phyloP scores from a whole-genome alignment of 2,113 vertebrate genomes.

The Epinephelus lanceolatus region DNA sequence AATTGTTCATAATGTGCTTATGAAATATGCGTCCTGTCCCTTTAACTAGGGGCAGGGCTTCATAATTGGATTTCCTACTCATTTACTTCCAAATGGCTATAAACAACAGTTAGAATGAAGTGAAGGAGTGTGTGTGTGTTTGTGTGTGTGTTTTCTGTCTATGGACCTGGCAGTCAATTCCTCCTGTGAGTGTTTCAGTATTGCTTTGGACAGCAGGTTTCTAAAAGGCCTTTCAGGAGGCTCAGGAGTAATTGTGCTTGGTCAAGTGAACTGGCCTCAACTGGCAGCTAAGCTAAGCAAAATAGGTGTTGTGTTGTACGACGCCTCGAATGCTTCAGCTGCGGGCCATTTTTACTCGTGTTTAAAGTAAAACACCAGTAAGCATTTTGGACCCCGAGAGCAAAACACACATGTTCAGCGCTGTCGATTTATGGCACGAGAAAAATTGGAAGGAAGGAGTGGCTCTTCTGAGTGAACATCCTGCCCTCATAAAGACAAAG shows the following conservation, averaged over 20 bases:
- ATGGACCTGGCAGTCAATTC: conserved; percentile 75
- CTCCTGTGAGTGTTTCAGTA: conserved; percentile 80
- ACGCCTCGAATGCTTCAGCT: conserved; percentile 36
- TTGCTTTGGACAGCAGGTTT: conserved; percentile 85
- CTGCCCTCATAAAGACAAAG: conserved; percentile 30
- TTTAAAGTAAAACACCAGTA: conserved; percentile 34
- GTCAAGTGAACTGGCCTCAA: conserved; percentile 81
- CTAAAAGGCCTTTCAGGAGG: conserved; percentile 83
- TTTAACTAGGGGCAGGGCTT: conserved; percentile 78
- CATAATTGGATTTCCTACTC: conserved; percentile 82
- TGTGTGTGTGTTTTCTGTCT: conserved; percentile 9
- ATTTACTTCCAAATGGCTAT: conserved; percentile 82
- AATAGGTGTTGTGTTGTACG: conserved; percentile 75
- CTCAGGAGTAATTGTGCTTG: conserved; percentile 82
- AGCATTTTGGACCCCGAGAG: conserved; percentile 36
- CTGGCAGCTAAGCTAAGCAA: conserved; percentile 80
- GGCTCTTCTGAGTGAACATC: conserved; percentile 9
- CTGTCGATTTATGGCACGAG: conserved; percentile 21
- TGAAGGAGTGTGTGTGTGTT: conserved; percentile 60
- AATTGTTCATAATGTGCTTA: conserved; percentile 60
- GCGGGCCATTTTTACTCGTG: conserved; percentile 36
- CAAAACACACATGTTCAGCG: conserved; percentile 26
- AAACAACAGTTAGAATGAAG: conserved; percentile 81
- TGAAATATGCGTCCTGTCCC: conserved; percentile 67
- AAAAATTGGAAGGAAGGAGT: conserved; percentile 20